phyloP scores from a whole-genome alignment of 2,113 vertebrate species.

The Coregonus clupeaformis region DNA sequence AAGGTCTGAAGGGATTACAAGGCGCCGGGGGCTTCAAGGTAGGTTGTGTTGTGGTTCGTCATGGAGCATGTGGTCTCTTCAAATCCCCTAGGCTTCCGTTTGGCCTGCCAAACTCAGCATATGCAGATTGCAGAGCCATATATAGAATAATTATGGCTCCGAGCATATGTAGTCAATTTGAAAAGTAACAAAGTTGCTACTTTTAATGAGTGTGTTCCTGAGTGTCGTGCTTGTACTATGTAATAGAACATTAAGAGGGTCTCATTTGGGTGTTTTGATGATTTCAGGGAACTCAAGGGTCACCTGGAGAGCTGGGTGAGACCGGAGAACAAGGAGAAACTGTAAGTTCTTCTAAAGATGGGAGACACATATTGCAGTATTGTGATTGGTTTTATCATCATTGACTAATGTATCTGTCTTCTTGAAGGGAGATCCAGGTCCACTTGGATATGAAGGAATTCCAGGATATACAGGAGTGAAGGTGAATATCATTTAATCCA shows the following conservation, averaged over 20 bases:
- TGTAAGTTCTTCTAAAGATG: constrained; percentile 52
- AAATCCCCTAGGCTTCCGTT: background rate
- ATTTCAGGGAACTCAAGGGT: constrained; percentile 69
- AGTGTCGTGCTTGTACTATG: constrained; percentile 12
- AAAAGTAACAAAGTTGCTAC: background rate
- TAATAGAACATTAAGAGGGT: constrained; percentile 16
- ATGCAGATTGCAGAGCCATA: no score
- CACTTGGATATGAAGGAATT: constrained; percentile 71
- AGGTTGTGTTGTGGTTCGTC: constrained; percentile 10
- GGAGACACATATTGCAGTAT: constrained; percentile 4
- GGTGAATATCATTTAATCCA: constrained; percentile 51
- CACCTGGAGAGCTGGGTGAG: constrained; percentile 66
- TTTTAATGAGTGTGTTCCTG: background rate
- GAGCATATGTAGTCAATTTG: background rate
- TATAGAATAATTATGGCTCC: background rate
- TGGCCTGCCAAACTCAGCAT: background rate
- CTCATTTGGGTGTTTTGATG: constrained; percentile 33
- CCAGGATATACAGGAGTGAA: constrained; percentile 76
- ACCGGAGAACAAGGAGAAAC: constrained; percentile 59
- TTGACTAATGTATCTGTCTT: constrained; percentile 6
- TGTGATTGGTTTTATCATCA: constrained; percentile 1
- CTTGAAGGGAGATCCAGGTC: constrained; percentile 67
- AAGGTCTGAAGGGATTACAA: constrained; percentile 76
- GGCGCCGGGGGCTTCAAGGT: constrained; percentile 78
- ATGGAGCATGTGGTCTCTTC: background rate